A percentile compares a stretch with the other conserved stretches of the same genome.
phyloP scores from a whole-genome alignment of 2,888 invertebrate genomes.

The Tetropium fuscum region DNA sequence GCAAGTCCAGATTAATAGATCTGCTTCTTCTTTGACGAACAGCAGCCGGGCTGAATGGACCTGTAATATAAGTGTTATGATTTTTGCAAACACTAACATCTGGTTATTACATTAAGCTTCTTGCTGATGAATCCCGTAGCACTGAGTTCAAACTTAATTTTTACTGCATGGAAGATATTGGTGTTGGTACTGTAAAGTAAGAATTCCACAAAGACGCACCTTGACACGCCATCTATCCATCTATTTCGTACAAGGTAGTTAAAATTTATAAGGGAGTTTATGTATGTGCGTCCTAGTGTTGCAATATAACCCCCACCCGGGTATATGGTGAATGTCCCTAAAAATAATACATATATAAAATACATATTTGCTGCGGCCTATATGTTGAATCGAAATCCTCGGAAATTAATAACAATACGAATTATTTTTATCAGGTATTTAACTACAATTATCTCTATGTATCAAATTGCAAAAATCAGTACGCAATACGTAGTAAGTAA shows the following conservation, averaged over 20 bases:
- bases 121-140: slow-evolving; percentile 48
- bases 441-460: no score
- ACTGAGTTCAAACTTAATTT: slow-evolving; percentile 49
- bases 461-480: no score
- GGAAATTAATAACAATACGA: no score
- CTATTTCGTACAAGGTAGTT: slow-evolving; percentile 46
- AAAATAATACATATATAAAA: no score
- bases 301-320: slow-evolving; percentile 55
- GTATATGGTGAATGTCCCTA: slow-evolving; percentile 52
- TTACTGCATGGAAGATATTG: slow-evolving; percentile 53
- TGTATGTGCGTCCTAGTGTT: slow-evolving; percentile 49
- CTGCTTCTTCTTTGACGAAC: slow-evolving; percentile 3
- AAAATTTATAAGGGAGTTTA: slow-evolving; percentile 52
- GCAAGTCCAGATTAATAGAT: not conserved
- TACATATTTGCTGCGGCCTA: no score
- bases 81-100: not conserved
- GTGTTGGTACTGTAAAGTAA: slow-evolving; percentile 53
- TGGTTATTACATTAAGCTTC: slow-evolving; percentile 30
- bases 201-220: slow-evolving; percentile 54
- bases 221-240: slow-evolving; percentile 53
- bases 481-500: no score
- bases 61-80: not conserved
- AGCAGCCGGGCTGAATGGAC: not conserved
- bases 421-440: no score
- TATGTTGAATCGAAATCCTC: no score